Evolutionary conservation across 2,888 invertebrate species (phyloP), one percentile per base, ranked within the genome.

Genomic region (Sarcophaga caerulescens): DNA sequence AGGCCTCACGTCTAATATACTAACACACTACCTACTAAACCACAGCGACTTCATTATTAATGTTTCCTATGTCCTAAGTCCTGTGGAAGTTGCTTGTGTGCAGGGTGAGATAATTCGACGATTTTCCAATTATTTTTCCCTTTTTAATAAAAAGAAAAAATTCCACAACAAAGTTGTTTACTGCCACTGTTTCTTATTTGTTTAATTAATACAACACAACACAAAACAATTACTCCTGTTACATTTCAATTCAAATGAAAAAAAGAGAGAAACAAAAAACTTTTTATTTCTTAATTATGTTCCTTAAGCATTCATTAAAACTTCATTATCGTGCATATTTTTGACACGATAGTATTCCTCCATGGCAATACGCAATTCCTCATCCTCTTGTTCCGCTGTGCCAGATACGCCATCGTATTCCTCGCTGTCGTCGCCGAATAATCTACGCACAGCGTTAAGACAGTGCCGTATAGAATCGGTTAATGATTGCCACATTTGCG

Each of bases 401-500:
- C 80, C 47, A 5, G 69, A 66, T 23, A 19, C 17, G 2, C 68
- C 47, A 4, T 25, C 66, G 11, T n/a, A 14, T 17, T 5, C 66
- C 0, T 52, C 77, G 3, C 14, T 71, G 11, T 65, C 82, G 12
- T 70, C 73, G 19, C 14, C 59, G 65, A 88, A 81, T 59, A 82
- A 35, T 44, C 47, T 25, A 21, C 84, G 78, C 11, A 88, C 73
- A 19, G 63, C 73, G 2, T 78, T 68, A 6, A 88, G 57, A 66
- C 88, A 88, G 35, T 85, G 87, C 62, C 68, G 74, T n/a, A 91
- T 78, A 0, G 90, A 88, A 12, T 90, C 89, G 1, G 84, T 80
- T 88, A 92, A 85, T 4, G 89, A 85, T 4, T 90, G 84, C 89
- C 91, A 89, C 82, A 90, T 89, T 10, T 88, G 78, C n/a, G 85